These are phyloP conservation scores for Tauraco hartlaubi DNA, from an alignment of 2,797 vertebrate species.

Conservation along the genomic window DNA sequence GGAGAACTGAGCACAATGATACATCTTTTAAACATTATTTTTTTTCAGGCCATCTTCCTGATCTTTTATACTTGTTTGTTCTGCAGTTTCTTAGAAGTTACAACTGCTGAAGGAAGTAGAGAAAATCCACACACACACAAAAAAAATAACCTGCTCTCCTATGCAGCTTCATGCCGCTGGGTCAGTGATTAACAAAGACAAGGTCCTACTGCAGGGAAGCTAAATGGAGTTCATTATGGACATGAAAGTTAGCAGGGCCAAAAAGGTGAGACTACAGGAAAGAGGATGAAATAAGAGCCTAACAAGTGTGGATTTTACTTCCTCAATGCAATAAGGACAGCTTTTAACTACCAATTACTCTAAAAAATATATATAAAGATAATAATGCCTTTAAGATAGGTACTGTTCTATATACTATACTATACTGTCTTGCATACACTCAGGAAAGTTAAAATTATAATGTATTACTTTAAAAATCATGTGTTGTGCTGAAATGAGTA, in stretches of 20 bases:
- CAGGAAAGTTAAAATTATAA: background rate
- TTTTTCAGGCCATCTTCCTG: constrained; percentile 40
- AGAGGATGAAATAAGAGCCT: constrained; percentile 68
- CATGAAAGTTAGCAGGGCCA: constrained; percentile 67
- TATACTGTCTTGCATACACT: background rate
- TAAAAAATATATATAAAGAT: background rate
- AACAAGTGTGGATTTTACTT: constrained; percentile 76
- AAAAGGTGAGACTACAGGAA: constrained; percentile 65
- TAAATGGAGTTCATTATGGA: constrained; percentile 76
- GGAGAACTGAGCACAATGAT: constrained; percentile 20
- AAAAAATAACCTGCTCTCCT: background rate
- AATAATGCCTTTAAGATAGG: background rate
- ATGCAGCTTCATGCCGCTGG: constrained; percentile 18
- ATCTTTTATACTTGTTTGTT: constrained; percentile 45
- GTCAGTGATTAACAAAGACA: constrained; percentile 72
- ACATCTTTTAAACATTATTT: constrained; percentile 51
- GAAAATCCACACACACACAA: constrained; percentile 25
- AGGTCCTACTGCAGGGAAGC: constrained; percentile 59
- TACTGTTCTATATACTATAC: background rate
- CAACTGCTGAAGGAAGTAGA: constrained; percentile 41
- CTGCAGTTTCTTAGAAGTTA: constrained; percentile 31
- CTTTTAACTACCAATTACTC: constrained; percentile 48
- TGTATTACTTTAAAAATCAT: background rate
- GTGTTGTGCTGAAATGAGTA: background rate
- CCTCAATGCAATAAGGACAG: constrained; percentile 39